Evolutionary conservation across 2,113 vertebrate genomes (phyloP).

Genomic region (Silurus meridionalis): DNA sequence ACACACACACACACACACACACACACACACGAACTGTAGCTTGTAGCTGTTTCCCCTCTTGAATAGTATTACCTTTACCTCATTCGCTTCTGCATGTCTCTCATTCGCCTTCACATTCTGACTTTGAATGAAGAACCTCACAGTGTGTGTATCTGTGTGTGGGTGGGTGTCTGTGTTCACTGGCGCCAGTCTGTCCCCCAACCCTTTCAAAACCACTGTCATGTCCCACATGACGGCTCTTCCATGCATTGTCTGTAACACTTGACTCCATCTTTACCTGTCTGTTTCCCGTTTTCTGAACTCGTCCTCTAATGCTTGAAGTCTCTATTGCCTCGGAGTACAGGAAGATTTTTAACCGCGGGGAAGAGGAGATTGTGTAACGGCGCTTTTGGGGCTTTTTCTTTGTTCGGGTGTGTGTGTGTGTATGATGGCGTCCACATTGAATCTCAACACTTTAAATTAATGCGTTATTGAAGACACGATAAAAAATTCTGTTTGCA

Average conservation of each 20-base stretch:
- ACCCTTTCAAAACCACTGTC: slow-evolving; percentile 55
- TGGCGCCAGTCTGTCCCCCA: slow-evolving; percentile 70
- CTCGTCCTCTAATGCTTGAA: slow-evolving; percentile 17
- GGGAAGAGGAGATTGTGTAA: neutral
- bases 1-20: slow-evolving; percentile 48
- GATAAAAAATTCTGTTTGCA: too few relatives aligned
- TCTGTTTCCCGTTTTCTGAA: slow-evolving; percentile 29
- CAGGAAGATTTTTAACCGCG: slow-evolving; percentile 15
- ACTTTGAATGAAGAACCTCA: slow-evolving; percentile 69
- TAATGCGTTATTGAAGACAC: too few relatives aligned
- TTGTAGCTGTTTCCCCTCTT: slow-evolving; percentile 68
- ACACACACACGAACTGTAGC: slow-evolving; percentile 51
- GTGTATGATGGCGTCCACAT: too few relatives aligned
- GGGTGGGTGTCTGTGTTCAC: slow-evolving; percentile 46
- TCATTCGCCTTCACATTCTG: slow-evolving; percentile 67
- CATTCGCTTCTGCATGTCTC: slow-evolving; percentile 69
- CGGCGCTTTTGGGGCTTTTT: neutral
- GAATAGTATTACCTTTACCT: slow-evolving; percentile 75
- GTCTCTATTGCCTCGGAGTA: neutral
- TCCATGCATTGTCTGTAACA: slow-evolving; percentile 50
- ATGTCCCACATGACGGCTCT: slow-evolving; percentile 37
- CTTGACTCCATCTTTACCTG: slow-evolving; percentile 48
- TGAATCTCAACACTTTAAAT: too few relatives aligned
- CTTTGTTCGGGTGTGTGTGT: neutral
- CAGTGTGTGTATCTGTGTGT: slow-evolving; percentile 51